Base-by-base conservation (phyloP, 2,888 invertebrate species). In the Andrena bicolor region DNA sequence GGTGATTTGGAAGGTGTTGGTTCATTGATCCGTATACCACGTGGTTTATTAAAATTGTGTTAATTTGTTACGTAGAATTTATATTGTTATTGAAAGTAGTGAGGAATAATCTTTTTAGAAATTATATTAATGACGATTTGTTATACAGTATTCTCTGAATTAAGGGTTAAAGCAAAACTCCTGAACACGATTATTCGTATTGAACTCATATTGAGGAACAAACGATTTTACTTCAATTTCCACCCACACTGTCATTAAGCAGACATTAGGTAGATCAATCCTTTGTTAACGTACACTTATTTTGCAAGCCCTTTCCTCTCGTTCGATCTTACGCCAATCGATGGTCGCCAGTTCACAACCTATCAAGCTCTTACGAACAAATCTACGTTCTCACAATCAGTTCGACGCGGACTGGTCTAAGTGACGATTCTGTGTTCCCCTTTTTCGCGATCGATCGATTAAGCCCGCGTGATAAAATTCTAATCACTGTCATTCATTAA, bases 361-460 rank as follows among this genome's bases (percentile, higher is more conserved):
- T 74, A 63, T 64, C 64, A 64, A 72, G 64, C 26, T 68, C 61
- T 64, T 72, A 64, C 75, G 65, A 71, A 32, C 49, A 56, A 74
- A 66, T 69, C 66, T 48, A 35, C 61, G 30, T 28, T 53, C 66
- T 60, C 48, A 63, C 58, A 56, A 68, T 80, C 81, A 83, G 82
- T 83, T 83, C 35, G 73, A 56, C 56, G 49, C 69, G 70, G 69
- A 51, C 82, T 76, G 60, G 41, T 28, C 56, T 35, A 10, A 73
- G 70, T 41, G 76, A 56, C 82, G 76, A 76, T 82, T 66, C 71
- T 68, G 35, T 51, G 56, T 6, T 26, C 7, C 56, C 13, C 8
- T 41, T 66, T 4, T 16, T 26, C 51, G 20, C 58, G 35, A 63
- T 56, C 53, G 41, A 79, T 77, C 56, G 60, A 65, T 70, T 41